phyloP scores from a whole-genome alignment of 1,140 invertebrate species.

The Ceratina australensis region DNA sequence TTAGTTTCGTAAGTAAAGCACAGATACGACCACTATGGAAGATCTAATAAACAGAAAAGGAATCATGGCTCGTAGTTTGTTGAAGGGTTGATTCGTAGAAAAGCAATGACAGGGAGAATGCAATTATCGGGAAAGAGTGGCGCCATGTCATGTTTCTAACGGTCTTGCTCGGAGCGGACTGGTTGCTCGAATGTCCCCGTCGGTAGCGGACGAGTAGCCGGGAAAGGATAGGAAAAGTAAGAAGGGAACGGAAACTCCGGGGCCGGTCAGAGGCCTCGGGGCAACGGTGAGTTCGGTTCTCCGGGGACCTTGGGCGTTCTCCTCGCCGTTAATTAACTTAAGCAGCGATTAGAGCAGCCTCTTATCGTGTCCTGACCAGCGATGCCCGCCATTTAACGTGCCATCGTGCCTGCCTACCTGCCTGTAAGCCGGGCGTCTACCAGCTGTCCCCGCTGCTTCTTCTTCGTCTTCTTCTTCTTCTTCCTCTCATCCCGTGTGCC shows the following conservation, averaged over 20 bases:
- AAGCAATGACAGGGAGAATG: neutral
- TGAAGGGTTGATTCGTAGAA: slow-evolving; percentile 8
- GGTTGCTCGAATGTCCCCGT: neutral
- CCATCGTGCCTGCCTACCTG: slow-evolving; percentile 17
- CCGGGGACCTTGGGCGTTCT: slow-evolving; percentile 30
- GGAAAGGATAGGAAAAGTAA: too few species aligned
- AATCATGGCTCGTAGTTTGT: too few species aligned
- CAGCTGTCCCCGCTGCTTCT: neutral
- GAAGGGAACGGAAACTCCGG: neutral
- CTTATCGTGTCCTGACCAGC: slow-evolving; percentile 36
- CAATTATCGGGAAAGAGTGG: slow-evolving; percentile 13
- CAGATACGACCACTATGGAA: too few species aligned
- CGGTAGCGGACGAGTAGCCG: neutral
- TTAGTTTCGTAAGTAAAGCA: too few species aligned
- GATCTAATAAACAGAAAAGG: too few species aligned
- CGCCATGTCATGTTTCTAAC: neutral
- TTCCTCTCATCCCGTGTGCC: too few species aligned
- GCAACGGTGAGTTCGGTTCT: slow-evolving; percentile 24
- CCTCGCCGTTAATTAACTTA: slow-evolving; percentile 51
- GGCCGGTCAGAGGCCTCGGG: slow-evolving; percentile 1
- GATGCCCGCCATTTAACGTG: slow-evolving; percentile 41
- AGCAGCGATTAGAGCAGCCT: slow-evolving; percentile 49
- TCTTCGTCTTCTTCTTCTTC: neutral
- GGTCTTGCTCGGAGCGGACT: neutral
- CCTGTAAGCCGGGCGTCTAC: neutral